Percentiles rank a stretch among this genome's conserved stretches.
Evolutionary conservation across 2,888 invertebrate species (phyloP).

Genomic region (Anthrax anthrax): DNA sequence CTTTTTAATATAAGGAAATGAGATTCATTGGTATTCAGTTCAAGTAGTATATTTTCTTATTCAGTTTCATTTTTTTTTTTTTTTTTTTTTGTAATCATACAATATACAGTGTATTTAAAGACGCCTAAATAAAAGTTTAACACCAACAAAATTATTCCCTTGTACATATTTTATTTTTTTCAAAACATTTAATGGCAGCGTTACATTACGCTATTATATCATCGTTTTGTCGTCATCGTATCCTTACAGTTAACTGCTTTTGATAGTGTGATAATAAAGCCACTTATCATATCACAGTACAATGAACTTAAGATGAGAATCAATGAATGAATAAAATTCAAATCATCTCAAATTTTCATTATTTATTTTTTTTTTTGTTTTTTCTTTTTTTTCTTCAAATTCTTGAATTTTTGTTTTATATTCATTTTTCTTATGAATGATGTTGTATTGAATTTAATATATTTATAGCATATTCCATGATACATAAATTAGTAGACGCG

Average conservation of each 20-base stretch:
- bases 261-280: constrained; percentile 15
- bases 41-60: constrained; percentile 5
- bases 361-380: too few species aligned
- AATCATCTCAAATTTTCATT: not conserved
- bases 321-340: constrained; percentile 15
- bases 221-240: not conserved
- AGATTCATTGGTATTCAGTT: constrained; percentile 9
- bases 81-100: not conserved
- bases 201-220: not conserved
- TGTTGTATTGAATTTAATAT: too few species aligned
- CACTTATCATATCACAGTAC: constrained; percentile 18
- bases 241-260: constrained; percentile 10
- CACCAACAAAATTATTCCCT: not conserved
- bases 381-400: too few species aligned
- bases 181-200: too few species aligned
- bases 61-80: not conserved
- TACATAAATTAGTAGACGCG: too few species aligned
- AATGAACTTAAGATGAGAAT: constrained; percentile 15
- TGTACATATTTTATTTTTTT: not conserved
- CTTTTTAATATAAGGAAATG: not conserved
- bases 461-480: too few species aligned
- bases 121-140: not conserved
- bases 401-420: too few species aligned
- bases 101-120: not conserved
- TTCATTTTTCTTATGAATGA: too few species aligned